Evolutionary conservation across 2,113 vertebrate species (phyloP).

Genomic region (Gambusia holbrooki): DNA sequence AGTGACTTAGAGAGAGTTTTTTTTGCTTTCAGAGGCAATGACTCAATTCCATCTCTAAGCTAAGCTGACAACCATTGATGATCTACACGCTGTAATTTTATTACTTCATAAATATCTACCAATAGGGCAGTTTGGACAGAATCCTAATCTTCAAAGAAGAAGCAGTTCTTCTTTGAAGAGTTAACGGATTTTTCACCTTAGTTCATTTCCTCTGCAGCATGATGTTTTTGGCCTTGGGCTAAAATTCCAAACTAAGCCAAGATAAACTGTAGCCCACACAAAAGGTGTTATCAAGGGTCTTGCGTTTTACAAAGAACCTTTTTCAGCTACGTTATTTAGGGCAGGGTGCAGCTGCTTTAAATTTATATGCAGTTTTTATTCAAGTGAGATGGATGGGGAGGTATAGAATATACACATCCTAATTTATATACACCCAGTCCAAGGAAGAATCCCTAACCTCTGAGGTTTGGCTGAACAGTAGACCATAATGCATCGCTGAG

Average conservation of each 20-base stretch:
- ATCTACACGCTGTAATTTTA: too few relatives aligned
- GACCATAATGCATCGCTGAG: conserved; percentile 55
- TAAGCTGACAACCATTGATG: too few relatives aligned
- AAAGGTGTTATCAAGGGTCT: neutral
- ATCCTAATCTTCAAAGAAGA: neutral
- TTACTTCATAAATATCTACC: too few relatives aligned
- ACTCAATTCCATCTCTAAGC: too few relatives aligned
- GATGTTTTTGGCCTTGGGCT: neutral
- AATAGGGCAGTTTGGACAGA: too few relatives aligned
- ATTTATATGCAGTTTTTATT: conserved; percentile 35
- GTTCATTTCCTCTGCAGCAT: neutral
- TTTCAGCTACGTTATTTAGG: conserved; percentile 23
- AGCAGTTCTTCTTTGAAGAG: neutral
- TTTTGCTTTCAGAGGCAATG: too few relatives aligned
- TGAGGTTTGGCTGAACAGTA: conserved; percentile 70
- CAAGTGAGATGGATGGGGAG: conserved; percentile 24
- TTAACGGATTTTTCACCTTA: neutral
- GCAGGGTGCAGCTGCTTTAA: conserved; percentile 29
- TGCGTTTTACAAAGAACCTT: conserved; percentile 26
- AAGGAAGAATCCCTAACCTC: conserved; percentile 58
- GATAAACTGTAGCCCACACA: neutral
- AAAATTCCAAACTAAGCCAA: conserved; percentile 5
- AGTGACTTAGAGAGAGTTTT: too few relatives aligned
- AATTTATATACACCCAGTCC: conserved; percentile 22
- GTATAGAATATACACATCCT: conserved; percentile 11